Evolutionary conservation across 1,140 invertebrate species (phyloP).

Genomic region (Pantala flavescens): DNA sequence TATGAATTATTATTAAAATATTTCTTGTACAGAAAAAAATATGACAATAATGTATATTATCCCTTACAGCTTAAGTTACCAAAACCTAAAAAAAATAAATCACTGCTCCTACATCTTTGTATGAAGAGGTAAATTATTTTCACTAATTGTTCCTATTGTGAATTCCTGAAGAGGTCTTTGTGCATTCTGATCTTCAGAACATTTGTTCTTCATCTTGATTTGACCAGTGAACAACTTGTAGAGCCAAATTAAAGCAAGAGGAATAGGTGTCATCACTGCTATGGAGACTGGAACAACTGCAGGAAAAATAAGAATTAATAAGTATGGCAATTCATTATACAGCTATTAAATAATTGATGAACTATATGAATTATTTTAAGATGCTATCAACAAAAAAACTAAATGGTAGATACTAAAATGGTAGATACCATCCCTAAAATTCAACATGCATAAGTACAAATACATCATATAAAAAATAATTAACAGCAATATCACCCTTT

Average conservation of each 20-base stretch:
- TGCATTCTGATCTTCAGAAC: not conserved
- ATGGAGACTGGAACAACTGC: constrained; percentile 74
- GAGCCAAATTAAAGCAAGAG: constrained; percentile 40
- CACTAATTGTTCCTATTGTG: not conserved
- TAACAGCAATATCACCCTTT: too few relatives aligned
- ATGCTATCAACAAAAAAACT: not conserved
- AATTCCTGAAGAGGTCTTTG: not conserved
- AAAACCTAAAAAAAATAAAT: not conserved
- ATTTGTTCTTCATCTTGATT: not conserved
- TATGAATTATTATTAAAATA: too few relatives aligned
- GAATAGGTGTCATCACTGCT: constrained; percentile 88
- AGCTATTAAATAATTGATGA: too few relatives aligned
- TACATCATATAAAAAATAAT: too few relatives aligned
- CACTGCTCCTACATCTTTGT: not conserved
- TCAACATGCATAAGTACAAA: not conserved
- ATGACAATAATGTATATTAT: too few relatives aligned
- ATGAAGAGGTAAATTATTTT: not conserved
- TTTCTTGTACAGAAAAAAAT: too few relatives aligned
- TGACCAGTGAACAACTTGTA: not conserved
- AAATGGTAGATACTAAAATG: not conserved
- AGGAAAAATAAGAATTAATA: too few relatives aligned
- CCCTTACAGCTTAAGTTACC: too few relatives aligned
- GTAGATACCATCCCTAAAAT: not conserved
- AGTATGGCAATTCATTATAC: too few relatives aligned
- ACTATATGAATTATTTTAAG: too few relatives aligned